phyloP scores from a whole-genome alignment of 1,140 invertebrate species.

The Drosophila nigrodunni region DNA sequence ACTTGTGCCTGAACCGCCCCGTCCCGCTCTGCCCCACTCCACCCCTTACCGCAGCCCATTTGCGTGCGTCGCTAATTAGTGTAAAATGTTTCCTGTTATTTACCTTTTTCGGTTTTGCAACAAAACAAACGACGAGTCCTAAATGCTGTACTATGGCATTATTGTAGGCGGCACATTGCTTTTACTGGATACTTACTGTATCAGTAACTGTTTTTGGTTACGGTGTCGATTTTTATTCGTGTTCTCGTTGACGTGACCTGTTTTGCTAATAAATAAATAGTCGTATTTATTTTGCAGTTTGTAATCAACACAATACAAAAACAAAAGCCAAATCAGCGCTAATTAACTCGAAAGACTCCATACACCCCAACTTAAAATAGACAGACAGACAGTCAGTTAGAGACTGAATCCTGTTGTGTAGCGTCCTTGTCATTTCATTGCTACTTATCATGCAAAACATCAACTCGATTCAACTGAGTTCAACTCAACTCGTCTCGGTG shows the following conservation, averaged over 20 bases:
- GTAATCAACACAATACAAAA: conserved; percentile 55
- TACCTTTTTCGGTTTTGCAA: conserved; percentile 79
- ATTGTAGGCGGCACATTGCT: conserved; percentile 1
- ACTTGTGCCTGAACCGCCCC: not conserved
- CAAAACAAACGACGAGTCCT: conserved; percentile 62
- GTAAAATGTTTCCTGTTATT: conserved; percentile 84
- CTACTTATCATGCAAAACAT: conserved; percentile 66
- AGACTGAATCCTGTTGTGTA: conserved; percentile 16
- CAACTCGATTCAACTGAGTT: conserved; percentile 45
- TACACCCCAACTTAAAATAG: conserved; percentile 16
- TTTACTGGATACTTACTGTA: conserved; percentile 49
- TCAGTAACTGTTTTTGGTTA: conserved; percentile 65
- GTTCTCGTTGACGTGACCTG: conserved; percentile 69
- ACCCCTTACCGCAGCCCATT: conserved; percentile 47
- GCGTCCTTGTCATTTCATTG: conserved; percentile 45
- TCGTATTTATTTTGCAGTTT: conserved; percentile 72
- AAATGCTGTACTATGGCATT: conserved; percentile 22
- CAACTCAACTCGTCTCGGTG: conserved; percentile 34
- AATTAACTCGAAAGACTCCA: conserved; percentile 64
- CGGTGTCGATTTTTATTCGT: conserved; percentile 80
- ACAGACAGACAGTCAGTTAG: conserved; percentile 23
- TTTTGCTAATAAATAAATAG: conserved; percentile 71
- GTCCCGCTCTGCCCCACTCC: conserved; percentile 1
- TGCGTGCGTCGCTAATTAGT: conserved; percentile 82
- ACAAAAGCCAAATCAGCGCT: conserved; percentile 76